Conservation (phyloP, 2,888 invertebrate genomes). For the Phania funesta region DNA sequence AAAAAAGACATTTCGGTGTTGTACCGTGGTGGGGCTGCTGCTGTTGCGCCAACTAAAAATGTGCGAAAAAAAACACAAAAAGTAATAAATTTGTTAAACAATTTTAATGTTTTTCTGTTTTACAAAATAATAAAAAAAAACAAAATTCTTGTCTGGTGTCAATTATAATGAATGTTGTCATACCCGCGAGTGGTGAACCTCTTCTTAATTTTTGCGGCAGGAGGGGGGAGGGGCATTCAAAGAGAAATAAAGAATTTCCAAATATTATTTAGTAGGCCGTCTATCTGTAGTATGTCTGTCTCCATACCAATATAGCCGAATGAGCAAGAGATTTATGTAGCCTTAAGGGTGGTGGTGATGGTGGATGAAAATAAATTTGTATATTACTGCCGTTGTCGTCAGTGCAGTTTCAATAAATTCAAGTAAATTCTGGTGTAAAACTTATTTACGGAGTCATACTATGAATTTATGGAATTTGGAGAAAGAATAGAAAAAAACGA, state of each 20-base stretch:
- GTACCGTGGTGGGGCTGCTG: conserved; percentile 61
- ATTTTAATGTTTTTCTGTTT: conserved; percentile 42
- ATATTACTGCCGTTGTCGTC: conserved; percentile 10
- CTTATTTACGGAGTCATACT: conserved; percentile 37
- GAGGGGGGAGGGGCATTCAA: not conserved
- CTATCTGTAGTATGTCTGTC: not conserved
- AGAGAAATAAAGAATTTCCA: conserved; percentile 38
- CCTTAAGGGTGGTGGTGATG: conserved; percentile 36
- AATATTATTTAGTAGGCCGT: conserved; percentile 36
- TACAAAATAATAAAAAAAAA: not conserved
- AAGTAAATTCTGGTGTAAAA: conserved; percentile 54
- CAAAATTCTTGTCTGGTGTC: conserved; percentile 45
- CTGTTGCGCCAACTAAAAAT: not conserved
- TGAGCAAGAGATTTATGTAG: conserved; percentile 25
- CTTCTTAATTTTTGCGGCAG: not conserved
- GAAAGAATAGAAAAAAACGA: conserved; percentile 13
- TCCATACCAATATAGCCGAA: not conserved
- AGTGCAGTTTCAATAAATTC: conserved; percentile 57
- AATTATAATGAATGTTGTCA: conserved; percentile 54
- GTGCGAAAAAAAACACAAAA: conserved; percentile 3
- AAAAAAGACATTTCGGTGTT: conserved; percentile 73
- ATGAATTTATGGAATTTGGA: conserved; percentile 34
- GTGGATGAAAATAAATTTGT: conserved; percentile 3
- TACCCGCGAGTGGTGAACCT: not conserved
- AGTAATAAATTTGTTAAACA: conserved; percentile 65